Evolutionary conservation across 2,888 invertebrate genomes (phyloP).

Genomic region (Glaucopsyche alexis): DNA sequence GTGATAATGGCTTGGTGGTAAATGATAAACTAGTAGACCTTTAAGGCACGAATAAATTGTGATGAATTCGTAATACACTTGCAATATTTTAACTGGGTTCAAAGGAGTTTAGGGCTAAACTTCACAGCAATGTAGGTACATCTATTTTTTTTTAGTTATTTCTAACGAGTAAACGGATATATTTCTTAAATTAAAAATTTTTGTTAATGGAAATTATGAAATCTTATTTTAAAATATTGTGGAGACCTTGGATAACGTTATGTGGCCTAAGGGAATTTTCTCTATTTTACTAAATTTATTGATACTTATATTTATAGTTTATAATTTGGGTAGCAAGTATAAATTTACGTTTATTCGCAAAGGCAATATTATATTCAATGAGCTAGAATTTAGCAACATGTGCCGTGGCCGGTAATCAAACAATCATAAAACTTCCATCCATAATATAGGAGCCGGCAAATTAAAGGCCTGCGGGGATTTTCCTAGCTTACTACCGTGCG

Average conservation of each 20-base stretch:
- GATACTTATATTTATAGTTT: background rate
- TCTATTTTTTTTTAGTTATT: background rate
- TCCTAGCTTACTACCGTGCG: conserved; percentile 48
- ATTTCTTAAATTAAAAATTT: background rate
- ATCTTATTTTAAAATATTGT: too few species aligned
- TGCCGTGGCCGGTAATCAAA: conserved; percentile 44
- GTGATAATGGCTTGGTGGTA: conserved; percentile 32
- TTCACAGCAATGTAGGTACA: background rate
- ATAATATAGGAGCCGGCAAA: conserved; percentile 55
- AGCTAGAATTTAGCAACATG: conserved; percentile 4
- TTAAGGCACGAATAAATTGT: conserved; percentile 21
- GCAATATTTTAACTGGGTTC: conserved; percentile 13
- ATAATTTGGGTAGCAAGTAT: background rate
- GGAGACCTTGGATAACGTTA: too few species aligned
- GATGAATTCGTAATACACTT: conserved; percentile 9
- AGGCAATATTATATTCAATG: conserved; percentile 11
- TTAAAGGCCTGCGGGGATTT: conserved; percentile 60
- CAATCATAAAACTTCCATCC: conserved; percentile 52
- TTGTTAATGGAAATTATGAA: too few species aligned
- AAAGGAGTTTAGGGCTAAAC: conserved; percentile 2
- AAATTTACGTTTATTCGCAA: background rate
- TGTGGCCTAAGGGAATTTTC: too few species aligned
- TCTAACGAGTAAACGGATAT: background rate
- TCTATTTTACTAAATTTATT: too few species aligned
- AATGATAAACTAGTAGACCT: conserved; percentile 15